A percentile compares a stretch with the other conserved stretches of the same genome.
phyloP scores from a whole-genome alignment of 1,140 invertebrate species.

The Papilio xuthus region DNA sequence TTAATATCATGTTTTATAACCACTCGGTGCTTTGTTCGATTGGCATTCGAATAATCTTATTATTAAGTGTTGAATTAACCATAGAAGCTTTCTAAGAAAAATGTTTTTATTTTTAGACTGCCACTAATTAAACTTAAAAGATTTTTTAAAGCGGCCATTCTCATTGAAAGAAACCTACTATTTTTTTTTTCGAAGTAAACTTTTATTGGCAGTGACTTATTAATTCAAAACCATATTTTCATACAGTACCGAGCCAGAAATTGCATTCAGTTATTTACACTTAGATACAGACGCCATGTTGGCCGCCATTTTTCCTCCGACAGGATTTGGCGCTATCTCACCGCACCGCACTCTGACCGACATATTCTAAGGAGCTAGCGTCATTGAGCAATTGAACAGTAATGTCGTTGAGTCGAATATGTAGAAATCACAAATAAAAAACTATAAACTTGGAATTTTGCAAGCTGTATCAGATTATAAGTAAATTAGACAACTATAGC shows the following conservation, averaged over 20 bases:
- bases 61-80: constrained; percentile 32
- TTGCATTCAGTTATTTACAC: constrained; percentile 1
- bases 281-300: constrained; percentile 42
- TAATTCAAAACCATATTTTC: constrained; percentile 9
- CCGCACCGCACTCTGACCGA: constrained; percentile 72
- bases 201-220: neutral
- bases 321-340: constrained; percentile 67
- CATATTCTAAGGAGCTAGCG: constrained; percentile 74
- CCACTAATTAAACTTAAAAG: neutral
- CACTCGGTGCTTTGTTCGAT: constrained; percentile 41
- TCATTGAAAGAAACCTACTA: neutral
- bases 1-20: constrained; percentile 48
- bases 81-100: constrained; percentile 19
- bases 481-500: too few species aligned
- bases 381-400: constrained; percentile 52
- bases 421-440: neutral
- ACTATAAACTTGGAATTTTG: neutral
- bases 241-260: neutral
- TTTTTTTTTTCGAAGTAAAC: too few species aligned
- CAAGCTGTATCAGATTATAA: neutral
- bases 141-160: neutral
- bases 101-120: neutral
- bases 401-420: constrained; percentile 45
- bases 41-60: constrained; percentile 44
- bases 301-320: constrained; percentile 53